Evolutionary conservation across 2,113 vertebrate species (phyloP), one percentile per base, ranked within the genome.

Genomic region (Mirza zaza): DNA sequence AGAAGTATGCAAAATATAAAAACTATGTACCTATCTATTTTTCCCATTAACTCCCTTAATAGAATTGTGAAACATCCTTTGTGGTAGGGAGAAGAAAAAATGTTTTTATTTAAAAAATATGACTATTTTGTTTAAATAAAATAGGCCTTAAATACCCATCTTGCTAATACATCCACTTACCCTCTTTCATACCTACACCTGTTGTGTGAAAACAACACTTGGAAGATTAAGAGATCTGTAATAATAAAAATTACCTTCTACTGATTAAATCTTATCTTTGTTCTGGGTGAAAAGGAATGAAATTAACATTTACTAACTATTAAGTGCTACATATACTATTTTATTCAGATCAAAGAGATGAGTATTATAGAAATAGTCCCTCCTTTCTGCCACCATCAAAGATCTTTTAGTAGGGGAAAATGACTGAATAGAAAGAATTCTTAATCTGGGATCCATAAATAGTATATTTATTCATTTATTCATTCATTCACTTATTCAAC

Each of bases 241-340:
- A 36, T 68, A 80, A 57, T 70, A 84, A 94, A 93, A 95, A 80
- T 48, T 68, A 91, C 52, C 21, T 85, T 86, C 50, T 85, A 55
- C 34, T 52, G n/a, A 48, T 82, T 86, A 87, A 52, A 39, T 76
- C 45, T 57, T 67, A 68, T 63, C 20, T 95, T 92, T 39, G 89
- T 85, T 45, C 57, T 59, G 27, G 10, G 29, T 87, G 57, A 82
- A 80, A 87, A 83, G 42, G 50, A 82, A 92, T 45, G 23, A 63
- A 84, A 76, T 59, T 57, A 94, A 68, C 13, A 68, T 34, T 50
- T 39, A 45, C n/a, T 23, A 68, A 29, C 12, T 39, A 55, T 13
- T 90, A 79, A 48, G 70, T 20, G 13, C 20, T 55, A 73, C 8
- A 71, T 45, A 91, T 6, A 73, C 25, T 48, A 48, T 55, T 63